Conservation (phyloP, 2,797 vertebrate species). For the Lophotriccus pileatus region DNA sequence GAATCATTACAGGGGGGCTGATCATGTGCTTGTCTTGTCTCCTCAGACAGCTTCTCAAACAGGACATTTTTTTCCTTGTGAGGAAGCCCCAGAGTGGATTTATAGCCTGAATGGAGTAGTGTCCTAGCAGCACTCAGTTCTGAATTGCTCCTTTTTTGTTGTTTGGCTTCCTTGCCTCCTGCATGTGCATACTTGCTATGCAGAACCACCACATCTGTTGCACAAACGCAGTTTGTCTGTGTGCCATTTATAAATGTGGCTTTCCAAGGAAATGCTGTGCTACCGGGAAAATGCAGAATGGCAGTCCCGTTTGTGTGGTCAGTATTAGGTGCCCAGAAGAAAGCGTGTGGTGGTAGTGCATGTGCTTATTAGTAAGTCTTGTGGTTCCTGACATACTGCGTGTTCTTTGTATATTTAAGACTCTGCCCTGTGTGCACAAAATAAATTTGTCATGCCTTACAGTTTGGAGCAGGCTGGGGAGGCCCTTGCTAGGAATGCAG, state of each 20-base stretch:
- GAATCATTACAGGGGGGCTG: background rate
- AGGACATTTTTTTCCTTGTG: background rate
- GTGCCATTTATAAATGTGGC: background rate
- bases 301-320: background rate
- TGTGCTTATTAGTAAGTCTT: fast-evolving
- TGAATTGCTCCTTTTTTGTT: background rate
- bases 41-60: background rate
- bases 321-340: background rate
- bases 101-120: background rate
- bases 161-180: background rate
- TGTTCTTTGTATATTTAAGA: background rate
- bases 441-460: background rate
- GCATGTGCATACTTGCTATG: background rate
- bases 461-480: background rate
- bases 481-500: background rate
- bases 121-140: background rate
- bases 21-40: background rate
- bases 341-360: background rate
- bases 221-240: background rate
- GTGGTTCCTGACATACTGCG: fast-evolving
- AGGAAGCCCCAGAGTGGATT: background rate
- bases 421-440: background rate
- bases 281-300: background rate
- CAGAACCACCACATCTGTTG: background rate
- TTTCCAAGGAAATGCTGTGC: background rate